Percentiles rank a stretch among this genome's conserved stretches.
These are phyloP conservation scores for Dicentrarchus labrax DNA, from an alignment of 2,113 vertebrate genomes.

Conservation along the genomic window DNA sequence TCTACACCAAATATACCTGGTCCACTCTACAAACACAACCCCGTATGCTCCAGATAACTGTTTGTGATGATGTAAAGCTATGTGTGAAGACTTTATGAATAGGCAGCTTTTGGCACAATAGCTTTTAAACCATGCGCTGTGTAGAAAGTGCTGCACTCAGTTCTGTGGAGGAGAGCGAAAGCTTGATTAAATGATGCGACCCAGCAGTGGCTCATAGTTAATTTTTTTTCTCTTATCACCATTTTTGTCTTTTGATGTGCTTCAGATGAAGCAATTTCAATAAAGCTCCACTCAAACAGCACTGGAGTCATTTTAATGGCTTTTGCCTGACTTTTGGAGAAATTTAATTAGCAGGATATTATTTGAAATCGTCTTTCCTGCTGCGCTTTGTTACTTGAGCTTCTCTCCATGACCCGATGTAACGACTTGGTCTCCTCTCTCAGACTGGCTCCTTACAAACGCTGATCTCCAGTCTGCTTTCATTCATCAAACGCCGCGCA, in stretches of 20 bases:
- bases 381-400: slow-evolving; percentile 43
- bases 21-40: too few relatives aligned
- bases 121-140: neutral
- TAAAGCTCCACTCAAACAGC: slow-evolving; percentile 39
- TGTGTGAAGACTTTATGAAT: neutral
- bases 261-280: slow-evolving; percentile 58
- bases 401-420: slow-evolving; percentile 7
- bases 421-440: slow-evolving; percentile 2
- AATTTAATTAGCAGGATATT: slow-evolving; percentile 68
- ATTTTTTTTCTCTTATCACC: slow-evolving; percentile 6
- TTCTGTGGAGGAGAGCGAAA: neutral
- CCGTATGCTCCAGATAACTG: too few relatives aligned
- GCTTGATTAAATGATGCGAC: slow-evolving; percentile 31
- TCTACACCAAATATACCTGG: neutral
- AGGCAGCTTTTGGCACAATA: neutral
- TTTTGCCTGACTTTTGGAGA: slow-evolving; percentile 28
- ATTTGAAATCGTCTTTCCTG: slow-evolving; percentile 52
- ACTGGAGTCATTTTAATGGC: slow-evolving; percentile 63
- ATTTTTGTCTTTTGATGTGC: slow-evolving; percentile 51
- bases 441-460: neutral
- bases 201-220: slow-evolving; percentile 24
- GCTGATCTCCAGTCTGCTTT: neutral
- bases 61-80: neutral
- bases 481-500: slow-evolving; percentile 4
- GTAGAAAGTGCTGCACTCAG: neutral